Percentiles rank a stretch among this genome's conserved stretches.
phyloP scores from a whole-genome alignment of 2,888 invertebrate species.

The Alcis repandata region DNA sequence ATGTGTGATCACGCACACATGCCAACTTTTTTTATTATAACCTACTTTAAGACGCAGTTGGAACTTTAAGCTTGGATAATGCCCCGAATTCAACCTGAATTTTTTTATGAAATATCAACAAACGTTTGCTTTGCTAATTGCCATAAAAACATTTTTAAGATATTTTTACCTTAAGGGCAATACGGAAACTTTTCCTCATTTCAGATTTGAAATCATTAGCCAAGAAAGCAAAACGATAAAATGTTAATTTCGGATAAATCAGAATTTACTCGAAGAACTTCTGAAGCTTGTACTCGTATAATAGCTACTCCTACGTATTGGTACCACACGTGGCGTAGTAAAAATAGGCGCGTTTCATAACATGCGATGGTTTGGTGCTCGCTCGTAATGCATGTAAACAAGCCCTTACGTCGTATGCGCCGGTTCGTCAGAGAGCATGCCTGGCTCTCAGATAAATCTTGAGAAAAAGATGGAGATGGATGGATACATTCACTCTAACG shows the following conservation, averaged over 20 bases:
- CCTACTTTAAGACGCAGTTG: no score
- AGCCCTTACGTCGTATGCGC: conserved; percentile 28
- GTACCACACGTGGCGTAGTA: conserved; percentile 29
- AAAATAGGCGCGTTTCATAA: conserved; percentile 45
- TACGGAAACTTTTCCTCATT: not conserved
- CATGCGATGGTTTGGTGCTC: conserved; percentile 39
- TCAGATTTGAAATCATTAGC: not conserved
- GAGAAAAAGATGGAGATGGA: no score
- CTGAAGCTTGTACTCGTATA: conserved; percentile 5
- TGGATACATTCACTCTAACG: no score
- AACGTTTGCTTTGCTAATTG: no score
- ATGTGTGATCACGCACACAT: no score
- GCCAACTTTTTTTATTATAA: no score
- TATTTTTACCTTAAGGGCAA: not conserved
- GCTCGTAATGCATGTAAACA: conserved; percentile 40
- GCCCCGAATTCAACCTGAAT: no score
- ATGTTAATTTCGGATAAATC: not conserved
- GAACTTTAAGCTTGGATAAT: no score
- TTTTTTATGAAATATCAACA: no score
- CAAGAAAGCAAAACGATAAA: not conserved
- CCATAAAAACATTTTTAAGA: no score
- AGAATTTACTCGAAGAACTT: not conserved
- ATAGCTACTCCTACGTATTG: conserved; percentile 5
- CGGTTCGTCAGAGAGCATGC: conserved; percentile 22
- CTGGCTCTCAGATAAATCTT: no score